Base-by-base conservation (phyloP, 1,140 invertebrate species). In the Asbolus verrucosus region DNA sequence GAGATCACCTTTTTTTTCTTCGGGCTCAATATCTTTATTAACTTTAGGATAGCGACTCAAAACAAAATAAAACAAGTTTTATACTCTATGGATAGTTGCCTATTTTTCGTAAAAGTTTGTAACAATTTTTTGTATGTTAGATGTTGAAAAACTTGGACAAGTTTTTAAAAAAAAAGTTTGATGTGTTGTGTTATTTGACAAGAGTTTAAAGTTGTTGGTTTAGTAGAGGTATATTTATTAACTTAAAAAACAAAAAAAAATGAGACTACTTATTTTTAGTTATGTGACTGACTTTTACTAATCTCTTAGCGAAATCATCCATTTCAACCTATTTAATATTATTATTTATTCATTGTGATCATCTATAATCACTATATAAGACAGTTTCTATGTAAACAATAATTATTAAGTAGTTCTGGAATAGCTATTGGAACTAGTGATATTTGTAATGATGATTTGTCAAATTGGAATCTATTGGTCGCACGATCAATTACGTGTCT, bases 21-120 rank as follows among this genome's bases (percentile, higher is more conserved):
- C 46, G 46, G 21, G 46, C 46, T 54, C 46, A 54, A 54, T 54
- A 30, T 54, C 18, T 54, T 54, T 54, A 54, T 54, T 54, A 54
- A 54, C 46, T 54, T n/a, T 54, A 54, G 46, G 8, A 11, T 54
- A 54, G 46, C 9, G 13, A 9, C 14, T 5, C 4, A 43, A 27
- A n/a, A 14, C n/a, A 27, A 54, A 54, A 54, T 30, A 54, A 27
- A 54, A 54, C 24, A 54, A 30, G 46, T 54, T 54, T 54, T 54
- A 30, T 54, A 54, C 46, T 54, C 46, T 54, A 54, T 54, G 46
- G 46, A 54, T 54, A 54, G 46, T 54, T 54, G 46, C 46, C 46
- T 54, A 50, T 54, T 54, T 54, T 54, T 54, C 46, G 46, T 54
- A 54, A 54, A 14, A 27, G 46, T 54, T 54, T 54, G 46, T 54